A percentile compares a stretch with the other conserved stretches of the same genome.
These are phyloP conservation scores for Phrynosoma platyrhinos DNA, from an alignment of 2,113 vertebrate species.

Conservation along the genomic window DNA sequence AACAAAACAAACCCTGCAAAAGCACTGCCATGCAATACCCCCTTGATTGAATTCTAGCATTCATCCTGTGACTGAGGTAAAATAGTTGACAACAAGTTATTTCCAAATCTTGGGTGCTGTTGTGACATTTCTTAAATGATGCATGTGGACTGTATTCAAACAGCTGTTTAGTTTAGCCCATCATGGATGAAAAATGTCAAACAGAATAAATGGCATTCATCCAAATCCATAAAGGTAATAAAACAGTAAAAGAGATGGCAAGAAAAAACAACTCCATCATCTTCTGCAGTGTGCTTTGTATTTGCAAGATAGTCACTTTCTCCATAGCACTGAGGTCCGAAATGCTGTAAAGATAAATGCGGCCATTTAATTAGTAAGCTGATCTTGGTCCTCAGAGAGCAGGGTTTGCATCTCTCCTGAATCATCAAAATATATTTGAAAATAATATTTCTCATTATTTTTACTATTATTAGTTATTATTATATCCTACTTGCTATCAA, in stretches of 20 bases:
- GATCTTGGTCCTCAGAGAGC: not conserved
- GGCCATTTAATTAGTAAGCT: not conserved
- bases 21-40: not conserved
- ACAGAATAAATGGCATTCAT: constrained; percentile 31
- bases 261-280: not conserved
- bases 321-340: not conserved
- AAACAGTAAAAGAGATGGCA: constrained; percentile 16
- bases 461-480: not conserved
- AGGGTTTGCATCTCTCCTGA: not conserved
- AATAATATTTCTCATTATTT: too few relatives aligned
- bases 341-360: not conserved
- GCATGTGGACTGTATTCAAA: constrained; percentile 21
- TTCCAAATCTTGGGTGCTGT: constrained; percentile 31
- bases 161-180: constrained; percentile 40
- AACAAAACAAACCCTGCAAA: not conserved
- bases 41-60: constrained; percentile 17
- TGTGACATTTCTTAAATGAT: constrained; percentile 28
- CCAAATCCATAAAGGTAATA: constrained; percentile 37
- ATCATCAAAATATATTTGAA: not conserved
- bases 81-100: not conserved
- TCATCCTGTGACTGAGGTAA: not conserved
- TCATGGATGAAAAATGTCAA: constrained; percentile 58
- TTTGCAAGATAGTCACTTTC: constrained; percentile 19
- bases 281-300: not conserved
- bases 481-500: not conserved